These are phyloP conservation scores for Gastrophryne carolinensis DNA, from an alignment of 2,797 vertebrate species.

Conservation along the genomic window DNA sequence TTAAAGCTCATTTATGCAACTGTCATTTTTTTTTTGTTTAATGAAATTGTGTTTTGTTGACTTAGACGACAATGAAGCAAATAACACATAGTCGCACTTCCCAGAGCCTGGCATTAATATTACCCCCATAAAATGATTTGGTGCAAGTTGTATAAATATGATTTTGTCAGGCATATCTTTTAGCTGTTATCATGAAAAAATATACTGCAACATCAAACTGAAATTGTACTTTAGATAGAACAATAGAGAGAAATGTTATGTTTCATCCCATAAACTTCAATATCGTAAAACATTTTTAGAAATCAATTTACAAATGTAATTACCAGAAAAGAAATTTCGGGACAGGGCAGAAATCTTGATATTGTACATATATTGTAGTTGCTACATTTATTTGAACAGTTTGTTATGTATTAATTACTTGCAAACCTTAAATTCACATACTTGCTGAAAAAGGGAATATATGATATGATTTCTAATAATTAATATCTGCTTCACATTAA, in stretches of 20 bases:
- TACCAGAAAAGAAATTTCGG: not conserved
- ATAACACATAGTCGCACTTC: not conserved
- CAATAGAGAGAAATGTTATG: not conserved
- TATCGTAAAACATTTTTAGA: not conserved
- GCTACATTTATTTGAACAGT: too few relatives aligned
- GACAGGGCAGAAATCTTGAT: not conserved
- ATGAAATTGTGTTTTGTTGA: not conserved
- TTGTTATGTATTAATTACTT: too few relatives aligned
- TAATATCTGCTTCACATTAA: too few relatives aligned
- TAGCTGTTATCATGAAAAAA: not conserved
- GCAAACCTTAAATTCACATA: too few relatives aligned
- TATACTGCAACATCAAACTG: not conserved
- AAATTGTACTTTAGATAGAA: conserved; percentile 1
- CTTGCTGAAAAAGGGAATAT: too few relatives aligned
- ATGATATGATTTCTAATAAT: too few relatives aligned
- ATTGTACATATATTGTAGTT: not conserved
- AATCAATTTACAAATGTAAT: too few relatives aligned
- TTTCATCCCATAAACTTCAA: not conserved
- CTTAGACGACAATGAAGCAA: not conserved
- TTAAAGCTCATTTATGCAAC: not conserved
- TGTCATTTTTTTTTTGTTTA: not conserved
- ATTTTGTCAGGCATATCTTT: conserved; percentile 8
- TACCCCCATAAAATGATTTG: not conserved
- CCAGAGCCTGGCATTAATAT: not conserved
- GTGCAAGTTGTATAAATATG: conserved; percentile 10